Evolutionary conservation across 2,888 invertebrate genomes (phyloP).

Genomic region (Ariolimax columbianus): DNA sequence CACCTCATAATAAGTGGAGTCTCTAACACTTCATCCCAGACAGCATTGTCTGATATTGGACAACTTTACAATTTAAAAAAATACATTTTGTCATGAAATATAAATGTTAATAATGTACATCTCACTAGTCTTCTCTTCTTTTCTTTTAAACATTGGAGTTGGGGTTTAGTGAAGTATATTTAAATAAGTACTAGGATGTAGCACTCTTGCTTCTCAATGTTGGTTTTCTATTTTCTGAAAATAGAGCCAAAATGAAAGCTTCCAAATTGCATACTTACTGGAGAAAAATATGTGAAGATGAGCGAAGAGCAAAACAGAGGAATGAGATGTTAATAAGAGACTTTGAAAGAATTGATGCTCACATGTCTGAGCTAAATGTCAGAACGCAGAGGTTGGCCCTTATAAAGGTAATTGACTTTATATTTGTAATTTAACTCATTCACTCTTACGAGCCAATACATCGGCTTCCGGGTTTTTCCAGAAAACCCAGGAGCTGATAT

Average conservation of each 20-base stretch:
- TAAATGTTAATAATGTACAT: not conserved
- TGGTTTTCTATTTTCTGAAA: not conserved
- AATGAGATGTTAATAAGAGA: slow-evolving; percentile 74
- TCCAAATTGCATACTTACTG: slow-evolving; percentile 74
- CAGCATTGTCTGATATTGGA: too few relatives aligned
- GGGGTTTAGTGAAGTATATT: not conserved
- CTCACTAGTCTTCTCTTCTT: not conserved
- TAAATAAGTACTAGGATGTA: not conserved
- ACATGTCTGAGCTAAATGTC: slow-evolving; percentile 66
- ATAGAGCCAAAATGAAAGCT: slow-evolving; percentile 63
- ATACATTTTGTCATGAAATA: too few relatives aligned
- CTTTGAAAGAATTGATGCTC: slow-evolving; percentile 73
- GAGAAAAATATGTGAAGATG: slow-evolving; percentile 77
- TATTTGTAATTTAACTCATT: too few relatives aligned
- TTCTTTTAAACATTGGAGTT: not conserved
- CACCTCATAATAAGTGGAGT: too few relatives aligned
- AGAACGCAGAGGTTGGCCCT: slow-evolving; percentile 70
- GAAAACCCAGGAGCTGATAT: too few relatives aligned
- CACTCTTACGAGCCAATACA: too few relatives aligned
- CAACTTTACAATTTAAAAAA: too few relatives aligned
- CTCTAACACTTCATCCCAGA: too few relatives aligned
- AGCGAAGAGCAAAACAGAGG: slow-evolving; percentile 71
- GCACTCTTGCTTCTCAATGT: not conserved
- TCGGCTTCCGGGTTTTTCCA: too few relatives aligned
- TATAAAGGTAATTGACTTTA: slow-evolving; percentile 71